phyloP scores from a whole-genome alignment of 2,113 vertebrate genomes.

The Cottus gobio region DNA sequence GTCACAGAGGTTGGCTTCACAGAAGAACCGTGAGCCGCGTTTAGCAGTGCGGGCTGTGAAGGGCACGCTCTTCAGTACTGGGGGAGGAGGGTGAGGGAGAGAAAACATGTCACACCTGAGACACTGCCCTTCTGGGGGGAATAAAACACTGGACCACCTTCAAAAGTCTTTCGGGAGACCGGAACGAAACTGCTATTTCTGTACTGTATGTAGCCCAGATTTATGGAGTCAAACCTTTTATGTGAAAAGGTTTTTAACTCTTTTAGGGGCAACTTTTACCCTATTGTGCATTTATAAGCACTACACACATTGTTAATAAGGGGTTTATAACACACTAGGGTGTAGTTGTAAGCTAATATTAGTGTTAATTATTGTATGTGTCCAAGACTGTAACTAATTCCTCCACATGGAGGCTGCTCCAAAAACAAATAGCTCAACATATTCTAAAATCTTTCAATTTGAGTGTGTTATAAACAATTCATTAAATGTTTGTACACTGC shows the following conservation, averaged over 20 bases:
- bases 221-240: conserved; percentile 1
- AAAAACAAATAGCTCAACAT: background rate
- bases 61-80: conserved; percentile 98
- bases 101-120: conserved; percentile 83
- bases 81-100: conserved; percentile 76
- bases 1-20: conserved; percentile 94
- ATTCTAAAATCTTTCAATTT: background rate
- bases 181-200: conserved; percentile 6
- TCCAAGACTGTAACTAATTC: background rate
- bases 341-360: background rate
- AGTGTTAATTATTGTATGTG: background rate
- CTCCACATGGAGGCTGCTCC: background rate
- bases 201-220: background rate
- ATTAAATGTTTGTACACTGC: background rate
- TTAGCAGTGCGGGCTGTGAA: conserved; percentile 98
- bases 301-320: background rate
- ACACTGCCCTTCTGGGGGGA: conserved; percentile 31
- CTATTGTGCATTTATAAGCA: conserved; percentile 5
- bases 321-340: background rate
- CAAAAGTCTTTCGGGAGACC: conserved; percentile 17
- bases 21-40: conserved; percentile 98
- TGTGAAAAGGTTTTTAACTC: background rate
- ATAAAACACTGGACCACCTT: conserved; percentile 20
- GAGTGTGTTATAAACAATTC: background rate
- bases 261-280: background rate